Conservation (phyloP, 2,797 vertebrate genomes). For the Eidolon dupreanum region DNA sequence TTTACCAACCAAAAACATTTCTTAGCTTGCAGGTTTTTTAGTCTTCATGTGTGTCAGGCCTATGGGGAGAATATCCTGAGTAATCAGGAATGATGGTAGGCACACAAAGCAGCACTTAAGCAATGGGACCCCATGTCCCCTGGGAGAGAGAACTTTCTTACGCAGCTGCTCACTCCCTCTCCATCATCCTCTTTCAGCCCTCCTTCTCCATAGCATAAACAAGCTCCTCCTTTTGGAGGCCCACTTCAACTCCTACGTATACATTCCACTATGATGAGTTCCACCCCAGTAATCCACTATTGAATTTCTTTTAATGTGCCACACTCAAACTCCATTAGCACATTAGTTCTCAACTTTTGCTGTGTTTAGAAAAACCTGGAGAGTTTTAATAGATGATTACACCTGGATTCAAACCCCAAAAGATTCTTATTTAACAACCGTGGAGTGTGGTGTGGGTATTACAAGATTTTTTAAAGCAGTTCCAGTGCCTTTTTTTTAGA, state of each 20-base stretch:
- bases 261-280: not conserved
- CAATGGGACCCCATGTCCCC: too few species aligned
- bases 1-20: constrained; percentile 34
- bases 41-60: not conserved
- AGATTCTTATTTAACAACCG: constrained; percentile 15
- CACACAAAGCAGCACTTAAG: not conserved
- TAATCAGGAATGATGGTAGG: not conserved
- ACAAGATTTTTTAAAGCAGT: not conserved
- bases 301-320: not conserved
- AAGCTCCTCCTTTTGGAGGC: not conserved
- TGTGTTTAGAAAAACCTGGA: not conserved
- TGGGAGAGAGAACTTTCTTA: too few species aligned
- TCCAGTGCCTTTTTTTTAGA: not conserved
- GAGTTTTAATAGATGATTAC: not conserved
- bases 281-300: not conserved
- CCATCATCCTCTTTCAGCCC: not conserved
- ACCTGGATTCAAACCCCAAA: not conserved
- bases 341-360: not conserved
- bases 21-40: constrained; percentile 41
- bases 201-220: not conserved
- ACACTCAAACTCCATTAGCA: not conserved
- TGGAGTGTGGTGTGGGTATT: not conserved
- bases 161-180: not conserved
- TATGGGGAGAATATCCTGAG: not conserved
- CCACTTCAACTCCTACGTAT: not conserved